phyloP scores from a whole-genome alignment of 2,888 invertebrate genomes.

The Choristoneura rosaceana region DNA sequence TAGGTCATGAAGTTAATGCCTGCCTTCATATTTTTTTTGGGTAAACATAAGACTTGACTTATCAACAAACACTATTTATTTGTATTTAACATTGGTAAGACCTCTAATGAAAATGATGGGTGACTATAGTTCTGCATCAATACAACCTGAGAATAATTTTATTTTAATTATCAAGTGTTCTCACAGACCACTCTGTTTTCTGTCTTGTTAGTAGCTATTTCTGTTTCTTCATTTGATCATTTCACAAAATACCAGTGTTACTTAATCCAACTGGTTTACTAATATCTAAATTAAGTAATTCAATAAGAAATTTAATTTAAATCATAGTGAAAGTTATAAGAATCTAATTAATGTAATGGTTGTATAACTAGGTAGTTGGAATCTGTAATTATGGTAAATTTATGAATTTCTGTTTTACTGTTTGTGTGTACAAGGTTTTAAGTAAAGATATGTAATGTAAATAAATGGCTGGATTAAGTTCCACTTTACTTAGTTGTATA shows the following conservation, averaged over 20 bases:
- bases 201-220: not conserved
- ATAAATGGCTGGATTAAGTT: not conserved
- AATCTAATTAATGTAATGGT: not conserved
- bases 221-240: not conserved
- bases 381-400: not conserved
- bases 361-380: constrained; percentile 6
- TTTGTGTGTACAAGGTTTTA: not conserved
- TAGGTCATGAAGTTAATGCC: constrained; percentile 37
- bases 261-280: not conserved
- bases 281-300: not conserved
- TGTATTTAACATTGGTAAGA: not conserved
- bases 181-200: not conserved
- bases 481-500: not conserved
- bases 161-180: not conserved
- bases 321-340: constrained; percentile 6
- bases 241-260: not conserved
- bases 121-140: not conserved
- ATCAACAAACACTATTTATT: constrained; percentile 31
- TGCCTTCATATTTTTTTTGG: constrained; percentile 31
- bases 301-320: not conserved
- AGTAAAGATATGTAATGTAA: not conserved
- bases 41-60: constrained; percentile 32
- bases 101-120: not conserved
- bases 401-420: not conserved
- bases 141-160: not conserved